Conservation (phyloP, 2,888 invertebrate genomes). For the Eulithis prunata region DNA sequence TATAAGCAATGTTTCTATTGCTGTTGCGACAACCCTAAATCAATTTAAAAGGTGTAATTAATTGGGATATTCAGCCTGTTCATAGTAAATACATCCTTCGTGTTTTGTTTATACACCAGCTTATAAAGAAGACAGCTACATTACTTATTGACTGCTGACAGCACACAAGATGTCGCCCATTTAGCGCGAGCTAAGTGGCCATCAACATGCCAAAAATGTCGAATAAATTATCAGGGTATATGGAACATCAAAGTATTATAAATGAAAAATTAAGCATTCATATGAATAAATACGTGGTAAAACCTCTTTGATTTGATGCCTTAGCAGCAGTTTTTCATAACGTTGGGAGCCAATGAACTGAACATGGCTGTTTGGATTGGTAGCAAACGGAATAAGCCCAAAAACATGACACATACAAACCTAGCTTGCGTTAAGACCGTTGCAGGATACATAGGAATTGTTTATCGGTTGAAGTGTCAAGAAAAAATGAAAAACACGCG, state of each 20-base stretch:
- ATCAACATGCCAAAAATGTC: slow-evolving; percentile 4
- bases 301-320: too few species aligned
- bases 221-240: neutral
- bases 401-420: too few species aligned
- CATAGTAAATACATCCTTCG: neutral
- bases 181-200: slow-evolving; percentile 3
- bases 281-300: too few species aligned
- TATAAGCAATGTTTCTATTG: too few species aligned
- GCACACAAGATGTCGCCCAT: neutral
- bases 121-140: slow-evolving; percentile 4
- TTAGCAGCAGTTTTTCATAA: too few species aligned
- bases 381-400: too few species aligned
- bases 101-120: neutral
- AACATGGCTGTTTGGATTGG: too few species aligned
- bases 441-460: too few species aligned
- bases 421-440: too few species aligned
- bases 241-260: neutral
- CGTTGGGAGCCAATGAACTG: too few species aligned
- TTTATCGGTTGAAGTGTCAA: too few species aligned
- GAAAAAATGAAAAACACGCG: too few species aligned
- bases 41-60: neutral
- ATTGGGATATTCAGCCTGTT: neutral
- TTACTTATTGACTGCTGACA: neutral
- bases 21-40: neutral
- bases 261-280: neutral